These are phyloP conservation scores for Choristoneura rosaceana DNA, from an alignment of 2,888 invertebrate genomes.

Conservation along the genomic window DNA sequence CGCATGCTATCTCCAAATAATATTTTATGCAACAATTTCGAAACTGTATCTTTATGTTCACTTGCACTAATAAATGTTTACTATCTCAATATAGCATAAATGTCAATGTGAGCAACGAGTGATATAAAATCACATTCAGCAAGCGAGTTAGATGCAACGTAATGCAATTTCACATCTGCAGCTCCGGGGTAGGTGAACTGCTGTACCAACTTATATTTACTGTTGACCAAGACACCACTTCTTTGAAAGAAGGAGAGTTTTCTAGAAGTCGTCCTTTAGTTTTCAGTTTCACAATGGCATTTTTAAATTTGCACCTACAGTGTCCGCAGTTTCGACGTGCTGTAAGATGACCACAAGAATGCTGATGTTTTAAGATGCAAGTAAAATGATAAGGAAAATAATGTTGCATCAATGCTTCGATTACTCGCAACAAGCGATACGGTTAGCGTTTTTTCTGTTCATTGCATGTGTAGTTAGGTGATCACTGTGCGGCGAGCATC, in stretches of 20 bases:
- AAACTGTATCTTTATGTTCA: conserved; percentile 7
- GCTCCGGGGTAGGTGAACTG: conserved; percentile 15
- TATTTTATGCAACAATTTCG: background rate
- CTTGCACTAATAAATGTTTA: conserved; percentile 34
- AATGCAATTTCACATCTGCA: conserved; percentile 37
- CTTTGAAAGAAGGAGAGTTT: background rate
- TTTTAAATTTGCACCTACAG: conserved; percentile 20
- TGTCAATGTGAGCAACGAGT: conserved; percentile 33
- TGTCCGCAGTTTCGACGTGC: conserved; percentile 22
- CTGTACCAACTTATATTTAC: conserved; percentile 24
- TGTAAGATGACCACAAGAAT: conserved; percentile 28
- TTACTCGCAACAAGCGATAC: too few species aligned
- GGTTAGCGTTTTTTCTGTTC: too few species aligned
- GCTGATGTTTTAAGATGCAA: conserved; percentile 16
- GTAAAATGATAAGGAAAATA: background rate
- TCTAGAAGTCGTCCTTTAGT: conserved; percentile 5
- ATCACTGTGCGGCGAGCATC: too few species aligned
- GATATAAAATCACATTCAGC: conserved; percentile 41
- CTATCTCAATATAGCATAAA: conserved; percentile 26
- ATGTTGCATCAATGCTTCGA: too few species aligned
- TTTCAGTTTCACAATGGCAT: background rate
- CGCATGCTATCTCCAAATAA: background rate
- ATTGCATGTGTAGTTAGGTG: too few species aligned
- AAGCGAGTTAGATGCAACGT: conserved; percentile 36
- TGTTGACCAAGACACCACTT: conserved; percentile 1